Percentiles rank a stretch among this genome's conserved stretches.
Evolutionary conservation across 1,140 invertebrate genomes (phyloP).

Genomic region (Ganaspis sp.): DNA sequence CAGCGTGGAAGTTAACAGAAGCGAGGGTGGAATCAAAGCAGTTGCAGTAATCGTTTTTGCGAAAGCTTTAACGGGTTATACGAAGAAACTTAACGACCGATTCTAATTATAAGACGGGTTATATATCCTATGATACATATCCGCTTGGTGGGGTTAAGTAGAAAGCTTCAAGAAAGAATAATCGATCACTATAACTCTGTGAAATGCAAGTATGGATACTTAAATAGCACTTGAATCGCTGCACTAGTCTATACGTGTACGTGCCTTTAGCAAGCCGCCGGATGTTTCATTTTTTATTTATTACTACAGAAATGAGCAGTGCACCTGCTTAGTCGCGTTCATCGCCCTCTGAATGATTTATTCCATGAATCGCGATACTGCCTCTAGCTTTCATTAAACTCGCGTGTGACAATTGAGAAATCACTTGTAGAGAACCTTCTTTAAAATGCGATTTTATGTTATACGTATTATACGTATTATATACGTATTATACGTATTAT

Average conservation of each 20-base stretch:
- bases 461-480: too few relatives aligned
- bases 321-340: slow-evolving; percentile 26
- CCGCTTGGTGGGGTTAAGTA: not conserved
- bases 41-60: slow-evolving; percentile 28
- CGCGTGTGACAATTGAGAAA: not conserved
- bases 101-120: slow-evolving; percentile 24
- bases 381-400: not conserved
- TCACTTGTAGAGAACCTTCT: not conserved
- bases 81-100: slow-evolving; percentile 20
- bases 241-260: not conserved
- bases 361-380: slow-evolving; percentile 10
- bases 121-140: slow-evolving; percentile 25
- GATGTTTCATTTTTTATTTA: slow-evolving; percentile 29
- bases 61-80: slow-evolving; percentile 27
- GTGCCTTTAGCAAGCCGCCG: not conserved
- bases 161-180: slow-evolving; percentile 15
- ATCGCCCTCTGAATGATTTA: slow-evolving; percentile 30
- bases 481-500: too few relatives aligned
- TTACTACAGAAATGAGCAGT: slow-evolving; percentile 14
- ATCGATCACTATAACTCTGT: not conserved
- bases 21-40: slow-evolving; percentile 28
- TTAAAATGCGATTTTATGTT: not conserved
- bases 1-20: not conserved
- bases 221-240: slow-evolving; percentile 10
- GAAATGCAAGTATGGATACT: not conserved